Evolutionary conservation across 2,797 vertebrate genomes (phyloP).

Genomic region (Hyperoplus lanceolatus): DNA sequence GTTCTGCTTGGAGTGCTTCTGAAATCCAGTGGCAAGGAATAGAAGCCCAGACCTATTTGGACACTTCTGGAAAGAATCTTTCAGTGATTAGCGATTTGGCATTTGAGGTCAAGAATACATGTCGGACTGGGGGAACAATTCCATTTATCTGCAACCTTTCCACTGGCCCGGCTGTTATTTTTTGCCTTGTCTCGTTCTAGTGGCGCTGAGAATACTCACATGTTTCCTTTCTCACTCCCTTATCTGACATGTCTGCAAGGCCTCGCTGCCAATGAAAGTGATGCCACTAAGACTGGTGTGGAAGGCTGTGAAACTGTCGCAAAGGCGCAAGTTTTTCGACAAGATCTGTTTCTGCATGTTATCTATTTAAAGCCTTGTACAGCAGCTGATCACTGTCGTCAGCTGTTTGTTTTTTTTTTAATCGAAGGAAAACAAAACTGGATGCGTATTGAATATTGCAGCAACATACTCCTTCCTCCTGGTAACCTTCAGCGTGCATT

Average conservation of each 20-base stretch:
- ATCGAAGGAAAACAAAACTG: constrained; percentile 21
- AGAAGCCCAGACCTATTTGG: neutral
- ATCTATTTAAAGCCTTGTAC: constrained; percentile 42
- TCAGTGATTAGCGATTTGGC: constrained; percentile 5
- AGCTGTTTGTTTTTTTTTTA: constrained; percentile 20
- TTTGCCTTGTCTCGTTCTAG: constrained; percentile 48
- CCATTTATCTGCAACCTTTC: constrained; percentile 72
- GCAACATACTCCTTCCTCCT: constrained; percentile 51
- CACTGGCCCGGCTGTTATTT: constrained; percentile 41
- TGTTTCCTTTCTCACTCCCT: constrained; percentile 81
- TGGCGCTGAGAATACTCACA: constrained; percentile 68
- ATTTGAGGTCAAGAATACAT: constrained; percentile 37
- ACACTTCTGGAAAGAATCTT: neutral
- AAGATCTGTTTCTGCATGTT: constrained; percentile 16
- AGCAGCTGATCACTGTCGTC: constrained; percentile 22
- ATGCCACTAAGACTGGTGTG: constrained; percentile 13
- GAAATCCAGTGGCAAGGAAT: constrained; percentile 5
- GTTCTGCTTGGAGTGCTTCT: constrained; percentile 35
- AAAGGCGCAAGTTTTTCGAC: constrained; percentile 25
- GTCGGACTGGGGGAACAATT: constrained; percentile 31
- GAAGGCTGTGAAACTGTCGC: constrained; percentile 18
- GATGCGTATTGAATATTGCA: constrained; percentile 48
- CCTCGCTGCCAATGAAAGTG: constrained; percentile 33
- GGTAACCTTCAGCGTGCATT: constrained; percentile 46
- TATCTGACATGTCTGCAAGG: constrained; percentile 67